These are phyloP conservation scores for Prolemur simus DNA, from an alignment of 2,113 vertebrate genomes.

Conservation along the genomic window DNA sequence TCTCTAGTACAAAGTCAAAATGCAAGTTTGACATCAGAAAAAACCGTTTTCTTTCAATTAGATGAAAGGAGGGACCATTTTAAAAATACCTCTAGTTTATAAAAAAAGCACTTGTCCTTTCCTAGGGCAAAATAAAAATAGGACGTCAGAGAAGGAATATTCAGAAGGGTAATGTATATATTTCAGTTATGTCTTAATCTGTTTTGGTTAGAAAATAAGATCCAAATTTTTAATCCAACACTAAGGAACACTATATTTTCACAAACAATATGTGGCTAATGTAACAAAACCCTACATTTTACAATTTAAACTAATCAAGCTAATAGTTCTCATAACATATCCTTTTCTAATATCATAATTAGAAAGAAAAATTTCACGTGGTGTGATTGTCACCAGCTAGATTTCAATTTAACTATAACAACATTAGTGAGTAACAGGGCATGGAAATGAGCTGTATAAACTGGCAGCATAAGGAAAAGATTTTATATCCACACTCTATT, in stretches of 20 bases:
- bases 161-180: neutral
- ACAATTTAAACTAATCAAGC: conserved; percentile 52
- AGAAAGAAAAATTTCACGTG: conserved; percentile 45
- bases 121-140: neutral
- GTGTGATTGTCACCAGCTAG: conserved; percentile 13
- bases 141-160: neutral
- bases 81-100: neutral
- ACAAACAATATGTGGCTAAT: neutral
- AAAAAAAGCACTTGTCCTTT: neutral
- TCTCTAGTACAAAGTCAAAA: neutral
- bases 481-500: conserved; percentile 1
- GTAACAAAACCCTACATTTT: neutral
- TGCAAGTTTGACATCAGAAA: neutral
- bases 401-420: conserved; percentile 63
- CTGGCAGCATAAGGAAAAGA: neutral
- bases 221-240: neutral
- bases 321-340: conserved; percentile 67
- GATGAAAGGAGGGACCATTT: neutral
- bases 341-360: conserved; percentile 56
- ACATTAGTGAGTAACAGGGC: conserved; percentile 41
- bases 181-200: neutral
- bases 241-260: neutral
- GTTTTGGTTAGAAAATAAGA: conserved; percentile 37
- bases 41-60: neutral
- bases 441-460: conserved; percentile 44